Evolutionary conservation across 2,113 vertebrate genomes (phyloP), one percentile per base, ranked within the genome.

Genomic region (Amblyornis subalaris): DNA sequence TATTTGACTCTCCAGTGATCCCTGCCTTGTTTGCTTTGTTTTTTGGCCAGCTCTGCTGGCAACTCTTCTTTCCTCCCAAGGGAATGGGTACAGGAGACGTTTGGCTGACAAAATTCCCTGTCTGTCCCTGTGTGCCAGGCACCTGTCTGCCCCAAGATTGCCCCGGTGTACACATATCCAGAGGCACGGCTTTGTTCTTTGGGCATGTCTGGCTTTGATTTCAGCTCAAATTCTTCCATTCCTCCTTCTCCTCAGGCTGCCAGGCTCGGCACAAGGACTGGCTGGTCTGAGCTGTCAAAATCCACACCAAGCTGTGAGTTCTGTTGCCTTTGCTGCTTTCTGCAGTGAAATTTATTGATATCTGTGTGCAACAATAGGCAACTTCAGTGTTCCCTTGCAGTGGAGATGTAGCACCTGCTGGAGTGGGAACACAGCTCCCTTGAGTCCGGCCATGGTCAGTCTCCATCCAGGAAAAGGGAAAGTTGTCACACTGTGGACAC

Each of bases 141-240:
- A 92, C 80, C 80, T 90, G 86, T 42, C 84, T 90, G 73, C 51
- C 60, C 71, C 1, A 4, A 93, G 85, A 76, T 72, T 26, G 23
- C 71, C 25, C 12, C 0, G 0, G n/a, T 5, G 14, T 2, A 13
- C 0, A 0, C 0, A 0, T 5, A 5, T 47, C 66, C 2, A 0
- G 48, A 93, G 75, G 36, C 8, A 1, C 0, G 0, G 69, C 91
- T 92, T 92, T 77, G 64, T 50, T 85, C 79, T 78, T 54, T 5
- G 1, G 40, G n/a, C 50, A 48, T 79, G 45, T 22, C 69, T 69
- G 82, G 58, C 35, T 78, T 44, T 26, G 12, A 22, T 29, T 78
- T 91, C 76, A 89, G 38, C 76, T 93, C 78, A 36, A 11, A 75
- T 87, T 28, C 3, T 40, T 70, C 51, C 66, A 44, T 55, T 51